phyloP scores from a whole-genome alignment of 2,888 invertebrate genomes.

The Cephalotes varians region DNA sequence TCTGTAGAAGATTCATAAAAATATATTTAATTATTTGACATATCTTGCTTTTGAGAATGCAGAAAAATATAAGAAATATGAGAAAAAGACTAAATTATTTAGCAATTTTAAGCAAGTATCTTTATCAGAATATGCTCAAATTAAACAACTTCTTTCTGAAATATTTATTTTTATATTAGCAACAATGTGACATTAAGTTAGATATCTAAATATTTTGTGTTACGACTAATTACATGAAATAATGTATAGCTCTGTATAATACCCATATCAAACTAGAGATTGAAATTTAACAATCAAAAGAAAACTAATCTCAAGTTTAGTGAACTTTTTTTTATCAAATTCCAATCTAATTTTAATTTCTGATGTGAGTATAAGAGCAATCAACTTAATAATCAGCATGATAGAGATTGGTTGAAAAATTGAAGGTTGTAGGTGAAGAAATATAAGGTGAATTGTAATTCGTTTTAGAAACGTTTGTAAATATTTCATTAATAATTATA shows the following conservation, averaged over 20 bases:
- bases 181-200: neutral
- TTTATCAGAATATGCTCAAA: neutral
- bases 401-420: too few relatives aligned
- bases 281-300: too few relatives aligned
- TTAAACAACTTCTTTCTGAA: neutral
- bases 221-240: neutral
- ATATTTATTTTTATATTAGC: neutral
- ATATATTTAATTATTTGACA: neutral
- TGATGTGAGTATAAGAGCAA: too few relatives aligned
- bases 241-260: too few relatives aligned
- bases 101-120: neutral
- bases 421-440: too few relatives aligned
- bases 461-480: too few relatives aligned
- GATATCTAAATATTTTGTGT: neutral
- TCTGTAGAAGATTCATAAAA: slow-evolving; percentile 72
- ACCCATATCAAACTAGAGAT: too few relatives aligned
- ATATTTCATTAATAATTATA: neutral
- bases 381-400: too few relatives aligned
- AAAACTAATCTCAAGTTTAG: too few relatives aligned
- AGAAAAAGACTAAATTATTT: neutral
- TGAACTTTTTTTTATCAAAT: too few relatives aligned
- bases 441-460: too few relatives aligned
- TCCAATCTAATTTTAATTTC: too few relatives aligned
- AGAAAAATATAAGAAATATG: neutral
- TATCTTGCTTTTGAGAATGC: neutral